Evolutionary conservation across 2,888 invertebrate species (phyloP).

Genomic region (Spodoptera picta): DNA sequence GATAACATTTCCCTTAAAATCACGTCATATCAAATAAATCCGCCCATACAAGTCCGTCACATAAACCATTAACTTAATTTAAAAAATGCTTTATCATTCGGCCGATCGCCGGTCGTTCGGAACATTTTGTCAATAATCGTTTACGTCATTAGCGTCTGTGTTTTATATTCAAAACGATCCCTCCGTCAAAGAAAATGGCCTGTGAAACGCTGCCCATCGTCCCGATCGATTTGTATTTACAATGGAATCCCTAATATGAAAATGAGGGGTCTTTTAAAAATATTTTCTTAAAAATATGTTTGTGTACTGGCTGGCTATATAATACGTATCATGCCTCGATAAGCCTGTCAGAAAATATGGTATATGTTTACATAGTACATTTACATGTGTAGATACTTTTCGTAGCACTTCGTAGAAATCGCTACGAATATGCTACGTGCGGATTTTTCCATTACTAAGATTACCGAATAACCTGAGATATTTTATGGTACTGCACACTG

Average conservation of each 20-base stretch:
- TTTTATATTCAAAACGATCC: constrained; percentile 70
- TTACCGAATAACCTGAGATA: too few species aligned
- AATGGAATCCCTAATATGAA: constrained; percentile 44
- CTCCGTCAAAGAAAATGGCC: constrained; percentile 60
- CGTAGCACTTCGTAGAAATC: too few species aligned
- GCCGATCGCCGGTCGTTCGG: constrained; percentile 35
- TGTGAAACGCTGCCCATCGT: constrained; percentile 55
- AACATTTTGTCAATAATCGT: constrained; percentile 71
- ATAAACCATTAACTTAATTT: constrained; percentile 28
- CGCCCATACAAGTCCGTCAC: not conserved
- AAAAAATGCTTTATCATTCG: constrained; percentile 46
- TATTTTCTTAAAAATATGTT: constrained; percentile 22
- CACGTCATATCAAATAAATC: not conserved
- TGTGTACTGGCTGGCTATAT: too few species aligned
- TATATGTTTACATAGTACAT: too few species aligned
- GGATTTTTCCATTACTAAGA: too few species aligned
- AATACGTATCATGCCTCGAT: too few species aligned
- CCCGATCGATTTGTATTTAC: constrained; percentile 49
- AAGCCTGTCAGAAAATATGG: too few species aligned
- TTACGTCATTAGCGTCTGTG: constrained; percentile 70
- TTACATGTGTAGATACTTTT: too few species aligned
- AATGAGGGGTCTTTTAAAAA: constrained; percentile 31
- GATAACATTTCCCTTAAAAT: too few species aligned
- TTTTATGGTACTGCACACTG: too few species aligned
- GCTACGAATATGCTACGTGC: too few species aligned